Percentiles rank a stretch among this genome's conserved stretches.
Evolutionary conservation across 2,113 vertebrate species (phyloP).

Genomic region (Nothobranchius kuhntae): DNA sequence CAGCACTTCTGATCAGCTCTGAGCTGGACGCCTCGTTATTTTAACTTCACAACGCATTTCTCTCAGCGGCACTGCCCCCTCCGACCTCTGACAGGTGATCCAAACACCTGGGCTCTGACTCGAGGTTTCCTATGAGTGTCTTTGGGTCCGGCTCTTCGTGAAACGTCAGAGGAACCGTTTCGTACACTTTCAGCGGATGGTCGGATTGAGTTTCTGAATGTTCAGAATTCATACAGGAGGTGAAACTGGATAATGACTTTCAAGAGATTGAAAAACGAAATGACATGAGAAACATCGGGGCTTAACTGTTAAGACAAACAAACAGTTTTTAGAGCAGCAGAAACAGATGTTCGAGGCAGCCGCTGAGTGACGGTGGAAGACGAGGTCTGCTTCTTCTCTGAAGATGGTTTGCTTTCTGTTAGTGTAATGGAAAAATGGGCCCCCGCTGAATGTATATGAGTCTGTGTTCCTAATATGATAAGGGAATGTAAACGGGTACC

Average conservation of each 20-base stretch:
- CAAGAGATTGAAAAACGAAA: constrained; percentile 70
- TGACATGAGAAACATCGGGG: constrained; percentile 77
- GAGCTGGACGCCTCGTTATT: constrained; percentile 43
- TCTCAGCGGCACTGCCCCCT: constrained; percentile 23
- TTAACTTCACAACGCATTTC: constrained; percentile 30
- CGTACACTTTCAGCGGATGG: constrained; percentile 61
- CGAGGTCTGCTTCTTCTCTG: constrained; percentile 57
- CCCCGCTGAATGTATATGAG: constrained; percentile 37
- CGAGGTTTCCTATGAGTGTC: constrained; percentile 48
- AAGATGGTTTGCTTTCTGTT: constrained; percentile 31
- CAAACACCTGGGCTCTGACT: constrained; percentile 38
- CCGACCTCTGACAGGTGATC: constrained; percentile 56
- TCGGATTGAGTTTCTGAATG: constrained; percentile 52
- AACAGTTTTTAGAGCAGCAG: constrained; percentile 75
- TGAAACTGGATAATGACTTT: constrained; percentile 70
- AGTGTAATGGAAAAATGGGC: constrained; percentile 44
- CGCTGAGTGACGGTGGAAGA: constrained; percentile 31
- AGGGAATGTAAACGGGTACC: constrained; percentile 52
- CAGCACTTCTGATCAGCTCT: constrained; percentile 57
- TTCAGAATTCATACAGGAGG: constrained; percentile 62
- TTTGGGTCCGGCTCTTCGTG: constrained; percentile 5
- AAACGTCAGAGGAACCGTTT: constrained; percentile 54
- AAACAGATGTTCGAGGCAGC: constrained; percentile 77
- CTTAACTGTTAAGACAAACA: constrained; percentile 80
- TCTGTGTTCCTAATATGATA: constrained; percentile 44